These are phyloP conservation scores for Petrophora chlorosata DNA, from an alignment of 2,888 invertebrate species.

Conservation along the genomic window DNA sequence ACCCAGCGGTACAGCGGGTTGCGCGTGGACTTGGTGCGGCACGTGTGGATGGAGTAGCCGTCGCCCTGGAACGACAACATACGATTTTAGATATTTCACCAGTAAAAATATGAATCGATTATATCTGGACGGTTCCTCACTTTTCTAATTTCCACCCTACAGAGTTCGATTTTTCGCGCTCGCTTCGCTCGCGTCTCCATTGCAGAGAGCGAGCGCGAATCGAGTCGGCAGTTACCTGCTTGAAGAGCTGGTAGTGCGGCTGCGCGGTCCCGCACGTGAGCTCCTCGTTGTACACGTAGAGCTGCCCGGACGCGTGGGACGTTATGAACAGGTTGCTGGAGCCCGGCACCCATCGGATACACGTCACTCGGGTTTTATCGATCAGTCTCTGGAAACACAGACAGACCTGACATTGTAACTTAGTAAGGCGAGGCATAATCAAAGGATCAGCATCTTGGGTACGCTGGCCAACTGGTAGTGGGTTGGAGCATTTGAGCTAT, in stretches of 20 bases:
- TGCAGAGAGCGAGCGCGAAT: slow-evolving; percentile 97
- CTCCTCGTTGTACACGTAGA: slow-evolving; percentile 99
- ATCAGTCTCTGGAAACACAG: slow-evolving; percentile 89
- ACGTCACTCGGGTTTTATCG: slow-evolving; percentile 97
- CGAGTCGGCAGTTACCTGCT: slow-evolving; percentile 96
- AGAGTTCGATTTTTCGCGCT: too few relatives aligned
- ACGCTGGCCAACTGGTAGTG: too few relatives aligned
- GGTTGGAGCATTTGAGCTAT: too few relatives aligned
- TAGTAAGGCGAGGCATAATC: neutral
- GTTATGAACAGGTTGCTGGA: slow-evolving; percentile 97
- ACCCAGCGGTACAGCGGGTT: slow-evolving; percentile 95
- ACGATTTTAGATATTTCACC: too few relatives aligned
- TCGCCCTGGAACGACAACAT: too few relatives aligned
- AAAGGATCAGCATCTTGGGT: too few relatives aligned
- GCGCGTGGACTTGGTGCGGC: slow-evolving; percentile 97
- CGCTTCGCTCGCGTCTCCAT: too few relatives aligned
- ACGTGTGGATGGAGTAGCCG: slow-evolving; percentile 96
- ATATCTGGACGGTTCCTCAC: too few relatives aligned
- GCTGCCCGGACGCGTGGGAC: slow-evolving; percentile 97
- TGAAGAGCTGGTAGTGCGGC: slow-evolving; percentile 97
- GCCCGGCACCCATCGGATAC: slow-evolving; percentile 98
- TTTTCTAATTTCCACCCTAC: too few relatives aligned
- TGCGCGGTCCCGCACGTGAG: slow-evolving; percentile 94
- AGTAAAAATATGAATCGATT: too few relatives aligned
- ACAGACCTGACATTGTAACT: neutral